These are phyloP conservation scores for Bembecia ichneumoniformis DNA, from an alignment of 2,888 invertebrate genomes.

Conservation along the genomic window DNA sequence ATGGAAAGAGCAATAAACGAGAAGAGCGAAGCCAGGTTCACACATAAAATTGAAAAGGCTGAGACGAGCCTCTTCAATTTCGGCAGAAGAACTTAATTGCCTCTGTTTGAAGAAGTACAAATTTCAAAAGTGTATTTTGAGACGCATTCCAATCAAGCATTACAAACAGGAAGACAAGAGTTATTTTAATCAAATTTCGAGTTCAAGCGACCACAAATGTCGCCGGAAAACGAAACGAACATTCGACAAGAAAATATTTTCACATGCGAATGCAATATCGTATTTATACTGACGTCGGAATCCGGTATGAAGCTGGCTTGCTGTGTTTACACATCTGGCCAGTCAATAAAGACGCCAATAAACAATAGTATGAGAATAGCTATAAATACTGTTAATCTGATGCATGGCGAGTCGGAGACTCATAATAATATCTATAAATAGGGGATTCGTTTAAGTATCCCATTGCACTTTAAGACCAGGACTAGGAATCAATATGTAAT, in stretches of 20 bases:
- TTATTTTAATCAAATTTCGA: slow-evolving; percentile 18
- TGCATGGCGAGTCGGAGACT: not conserved
- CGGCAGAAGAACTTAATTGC: no score
- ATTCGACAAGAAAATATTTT: slow-evolving; percentile 22
- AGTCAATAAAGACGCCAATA: slow-evolving; percentile 43
- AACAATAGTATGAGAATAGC: slow-evolving; percentile 45
- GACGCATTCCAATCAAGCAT: not conserved
- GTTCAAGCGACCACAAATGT: slow-evolving; percentile 11
- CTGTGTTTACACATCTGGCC: slow-evolving; percentile 56
- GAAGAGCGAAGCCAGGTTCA: no score
- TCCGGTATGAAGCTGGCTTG: slow-evolving; percentile 24
- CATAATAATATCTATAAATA: slow-evolving; percentile 2
- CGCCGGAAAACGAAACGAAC: slow-evolving; percentile 18
- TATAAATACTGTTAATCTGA: slow-evolving; percentile 8
- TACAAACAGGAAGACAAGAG: slow-evolving; percentile 6
- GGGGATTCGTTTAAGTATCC: not conserved
- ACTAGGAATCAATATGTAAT: no score
- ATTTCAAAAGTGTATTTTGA: no score
- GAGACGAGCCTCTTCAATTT: no score
- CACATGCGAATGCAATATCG: slow-evolving; percentile 22
- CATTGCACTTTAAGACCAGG: no score
- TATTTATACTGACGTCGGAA: slow-evolving; percentile 19
- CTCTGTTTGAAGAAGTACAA: no score
- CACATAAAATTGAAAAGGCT: no score
- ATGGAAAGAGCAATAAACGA: no score